phyloP scores from a whole-genome alignment of 2,888 invertebrate genomes.

The Deilephila elpenor region DNA sequence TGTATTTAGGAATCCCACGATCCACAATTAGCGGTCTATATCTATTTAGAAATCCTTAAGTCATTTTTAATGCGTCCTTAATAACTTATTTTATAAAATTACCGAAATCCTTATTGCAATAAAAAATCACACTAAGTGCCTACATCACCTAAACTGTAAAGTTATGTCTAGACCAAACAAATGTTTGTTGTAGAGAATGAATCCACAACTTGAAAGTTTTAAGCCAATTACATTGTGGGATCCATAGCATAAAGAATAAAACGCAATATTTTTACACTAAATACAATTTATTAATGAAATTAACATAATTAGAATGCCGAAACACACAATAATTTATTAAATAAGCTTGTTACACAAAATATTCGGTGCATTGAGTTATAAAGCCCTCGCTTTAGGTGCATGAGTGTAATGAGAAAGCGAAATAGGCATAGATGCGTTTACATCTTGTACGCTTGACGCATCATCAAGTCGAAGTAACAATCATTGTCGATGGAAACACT shows the following conservation, averaged over 20 bases:
- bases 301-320: constrained; percentile 43
- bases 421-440: constrained; percentile 31
- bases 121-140: too few relatives aligned
- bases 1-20: too few relatives aligned
- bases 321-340: constrained; percentile 41
- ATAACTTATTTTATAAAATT: too few relatives aligned
- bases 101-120: too few relatives aligned
- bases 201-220: too few relatives aligned
- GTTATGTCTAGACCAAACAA: too few relatives aligned
- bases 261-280: constrained; percentile 34
- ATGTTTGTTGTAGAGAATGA: too few relatives aligned
- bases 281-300: constrained; percentile 48
- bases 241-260: constrained; percentile 22
- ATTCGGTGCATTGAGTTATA: constrained; percentile 32
- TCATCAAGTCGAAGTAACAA: constrained; percentile 97
- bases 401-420: constrained; percentile 38
- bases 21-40: too few relatives aligned
- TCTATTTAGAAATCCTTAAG: too few relatives aligned
- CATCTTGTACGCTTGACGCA: constrained; percentile 95
- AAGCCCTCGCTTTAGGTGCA: constrained; percentile 35
- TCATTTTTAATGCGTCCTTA: too few relatives aligned
- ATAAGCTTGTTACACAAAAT: constrained; percentile 29
- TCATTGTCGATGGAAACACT: constrained; percentile 98
- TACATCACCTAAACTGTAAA: too few relatives aligned
- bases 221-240: too few relatives aligned